These are phyloP conservation scores for Heterocephalus glaber DNA, from an alignment of 2,113 vertebrate species.

Conservation along the genomic window DNA sequence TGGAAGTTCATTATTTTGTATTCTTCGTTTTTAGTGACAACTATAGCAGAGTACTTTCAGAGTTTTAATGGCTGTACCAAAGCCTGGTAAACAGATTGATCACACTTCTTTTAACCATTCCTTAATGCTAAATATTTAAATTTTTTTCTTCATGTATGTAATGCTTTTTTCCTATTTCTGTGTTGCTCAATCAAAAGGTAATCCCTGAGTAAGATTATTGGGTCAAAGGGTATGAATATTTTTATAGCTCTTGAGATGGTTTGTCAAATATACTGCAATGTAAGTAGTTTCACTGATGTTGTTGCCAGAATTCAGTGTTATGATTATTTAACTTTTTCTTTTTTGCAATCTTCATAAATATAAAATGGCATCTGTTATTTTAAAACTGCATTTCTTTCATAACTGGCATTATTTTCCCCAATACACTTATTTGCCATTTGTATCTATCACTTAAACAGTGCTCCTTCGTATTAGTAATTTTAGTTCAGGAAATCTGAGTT, in stretches of 20 bases:
- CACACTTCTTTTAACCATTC: background rate
- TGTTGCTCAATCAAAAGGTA: constrained; percentile 21
- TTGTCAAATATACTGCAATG: background rate
- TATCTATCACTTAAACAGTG: constrained; percentile 2
- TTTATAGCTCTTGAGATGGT: background rate
- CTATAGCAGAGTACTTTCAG: constrained; percentile 27
- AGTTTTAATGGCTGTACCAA: background rate
- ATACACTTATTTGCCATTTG: background rate
- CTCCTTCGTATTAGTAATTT: background rate
- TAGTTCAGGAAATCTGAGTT: background rate
- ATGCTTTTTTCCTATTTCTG: background rate
- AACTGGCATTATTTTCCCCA: background rate
- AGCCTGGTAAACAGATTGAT: background rate
- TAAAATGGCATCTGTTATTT: background rate
- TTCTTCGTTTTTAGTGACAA: background rate
- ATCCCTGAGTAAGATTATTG: constrained; percentile 6
- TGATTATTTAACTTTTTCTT: background rate
- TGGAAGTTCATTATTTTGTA: background rate
- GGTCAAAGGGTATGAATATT: background rate
- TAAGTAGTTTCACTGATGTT: background rate
- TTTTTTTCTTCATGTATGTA: background rate
- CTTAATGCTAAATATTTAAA: background rate
- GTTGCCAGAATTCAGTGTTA: background rate
- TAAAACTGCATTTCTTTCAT: background rate
- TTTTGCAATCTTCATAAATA: constrained; percentile 2